Evolutionary conservation across 2,797 vertebrate genomes (phyloP), one percentile per base, ranked within the genome.

Genomic region (Momotus momota): DNA sequence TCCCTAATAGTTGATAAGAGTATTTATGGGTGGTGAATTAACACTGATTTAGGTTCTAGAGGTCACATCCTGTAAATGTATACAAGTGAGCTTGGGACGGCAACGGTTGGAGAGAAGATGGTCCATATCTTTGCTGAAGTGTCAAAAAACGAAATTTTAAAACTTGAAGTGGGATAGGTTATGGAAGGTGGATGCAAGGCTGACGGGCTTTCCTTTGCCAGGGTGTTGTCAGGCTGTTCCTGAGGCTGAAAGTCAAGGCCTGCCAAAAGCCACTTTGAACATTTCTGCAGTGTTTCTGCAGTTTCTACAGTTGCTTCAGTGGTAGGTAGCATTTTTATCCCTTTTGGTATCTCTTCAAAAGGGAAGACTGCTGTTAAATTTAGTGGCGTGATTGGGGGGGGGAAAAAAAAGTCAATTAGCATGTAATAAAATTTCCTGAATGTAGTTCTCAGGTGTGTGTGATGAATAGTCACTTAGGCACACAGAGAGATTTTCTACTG

Each of bases 391-490:
- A 77, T 2, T 75, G n/a, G 26, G 46, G 7, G n/a, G 26, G 46
- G 7, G 9, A 9, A 10, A 54, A 19, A 67, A 12, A 43, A 29
- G 6, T 19, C 48, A 11, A 3, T 38, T 64, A 35, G 16, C 4
- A 12, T 46, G 21, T 25, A 35, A 21, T 65, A 51, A 52, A 60
- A 43, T 52, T 33, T 23, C 17, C 45, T 58, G 5, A 61, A 1
- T 51, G 10, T 27, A 5, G 9, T 23, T 86, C 31, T 78, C 23
- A 27, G 2, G 40, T 55, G 1, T 31, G 0, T 74, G 0, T 79
- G 23, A 26, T 0, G 2, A n/a, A 15, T 5, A 25, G 22, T 43
- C 38, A 6, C 26, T 14, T 29, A 5, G 1, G 14, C 13, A 40
- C 41, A 15, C 18, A 25, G 49, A 55, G 81, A 33, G 33, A 7